These are phyloP conservation scores for Ailuropoda melanoleuca DNA, from an alignment of 2,113 vertebrate species.

Conservation along the genomic window DNA sequence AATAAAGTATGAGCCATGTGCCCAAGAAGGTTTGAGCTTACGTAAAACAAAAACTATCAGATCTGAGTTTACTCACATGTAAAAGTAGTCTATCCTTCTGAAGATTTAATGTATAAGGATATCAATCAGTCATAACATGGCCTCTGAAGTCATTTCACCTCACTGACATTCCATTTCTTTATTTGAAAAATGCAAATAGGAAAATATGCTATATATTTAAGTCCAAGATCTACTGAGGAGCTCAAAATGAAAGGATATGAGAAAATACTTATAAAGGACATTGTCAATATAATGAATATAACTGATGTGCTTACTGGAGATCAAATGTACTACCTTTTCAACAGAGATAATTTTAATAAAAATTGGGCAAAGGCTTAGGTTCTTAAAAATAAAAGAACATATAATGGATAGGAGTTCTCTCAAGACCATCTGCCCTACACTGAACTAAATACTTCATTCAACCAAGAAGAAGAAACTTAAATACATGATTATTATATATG, in stretches of 20 bases:
- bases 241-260: neutral
- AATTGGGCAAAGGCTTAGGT: neutral
- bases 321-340: neutral
- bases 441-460: neutral
- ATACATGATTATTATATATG: neutral
- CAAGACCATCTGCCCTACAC: neutral
- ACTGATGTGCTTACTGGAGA: neutral
- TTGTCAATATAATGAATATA: neutral
- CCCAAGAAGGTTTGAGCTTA: conserved; percentile 53
- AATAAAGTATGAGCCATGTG: conserved; percentile 46
- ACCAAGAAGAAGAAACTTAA: neutral
- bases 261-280: conserved; percentile 6
- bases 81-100: conserved; percentile 22
- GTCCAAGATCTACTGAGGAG: neutral
- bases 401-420: neutral
- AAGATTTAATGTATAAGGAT: neutral
- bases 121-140: neutral
- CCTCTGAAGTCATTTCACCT: conserved; percentile 51
- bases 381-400: neutral
- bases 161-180: neutral
- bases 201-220: neutral
- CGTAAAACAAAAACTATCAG: conserved; percentile 6
- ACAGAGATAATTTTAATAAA: conserved; percentile 2
- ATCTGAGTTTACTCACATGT: conserved; percentile 34
- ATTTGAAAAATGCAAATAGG: conserved; percentile 39